Evolutionary conservation across 2,797 vertebrate species (phyloP).

Genomic region (Alosa sapidissima): DNA sequence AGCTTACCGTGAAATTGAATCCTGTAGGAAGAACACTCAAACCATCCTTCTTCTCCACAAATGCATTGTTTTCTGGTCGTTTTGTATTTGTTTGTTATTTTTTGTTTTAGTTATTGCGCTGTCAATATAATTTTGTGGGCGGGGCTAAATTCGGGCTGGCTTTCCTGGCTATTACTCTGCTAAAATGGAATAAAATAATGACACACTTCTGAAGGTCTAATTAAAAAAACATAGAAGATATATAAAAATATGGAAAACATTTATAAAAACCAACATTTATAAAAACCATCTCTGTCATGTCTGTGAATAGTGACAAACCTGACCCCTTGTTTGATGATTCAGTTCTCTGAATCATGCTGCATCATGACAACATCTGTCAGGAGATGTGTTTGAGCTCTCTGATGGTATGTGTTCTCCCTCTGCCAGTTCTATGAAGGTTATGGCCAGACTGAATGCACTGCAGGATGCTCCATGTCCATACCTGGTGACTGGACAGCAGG

Average conservation of each 20-base stretch:
- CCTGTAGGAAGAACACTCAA: too few relatives aligned
- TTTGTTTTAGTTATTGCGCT: too few relatives aligned
- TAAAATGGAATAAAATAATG: too few relatives aligned
- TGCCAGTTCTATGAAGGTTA: slow-evolving; percentile 96
- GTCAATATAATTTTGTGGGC: too few relatives aligned
- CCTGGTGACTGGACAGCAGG: slow-evolving; percentile 97
- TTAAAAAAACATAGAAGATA: background rate
- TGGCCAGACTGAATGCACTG: slow-evolving; percentile 95
- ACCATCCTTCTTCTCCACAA: too few relatives aligned
- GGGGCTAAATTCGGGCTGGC: too few relatives aligned
- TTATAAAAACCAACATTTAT: background rate
- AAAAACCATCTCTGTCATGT: background rate
- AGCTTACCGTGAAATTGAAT: too few relatives aligned
- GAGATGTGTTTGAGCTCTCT: background rate
- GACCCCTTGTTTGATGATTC: background rate
- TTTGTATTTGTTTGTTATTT: too few relatives aligned
- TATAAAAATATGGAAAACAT: background rate
- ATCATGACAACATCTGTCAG: background rate
- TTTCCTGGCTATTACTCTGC: too few relatives aligned
- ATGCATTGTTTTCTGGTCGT: too few relatives aligned
- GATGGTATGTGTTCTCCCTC: background rate
- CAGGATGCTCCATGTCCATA: slow-evolving; percentile 85
- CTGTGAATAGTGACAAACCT: background rate
- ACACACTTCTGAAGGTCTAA: background rate
- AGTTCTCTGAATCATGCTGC: background rate